Evolutionary conservation across 2,888 invertebrate species (phyloP), one percentile per base, ranked within the genome.

Genomic region (Meiosimyza platycephala): DNA sequence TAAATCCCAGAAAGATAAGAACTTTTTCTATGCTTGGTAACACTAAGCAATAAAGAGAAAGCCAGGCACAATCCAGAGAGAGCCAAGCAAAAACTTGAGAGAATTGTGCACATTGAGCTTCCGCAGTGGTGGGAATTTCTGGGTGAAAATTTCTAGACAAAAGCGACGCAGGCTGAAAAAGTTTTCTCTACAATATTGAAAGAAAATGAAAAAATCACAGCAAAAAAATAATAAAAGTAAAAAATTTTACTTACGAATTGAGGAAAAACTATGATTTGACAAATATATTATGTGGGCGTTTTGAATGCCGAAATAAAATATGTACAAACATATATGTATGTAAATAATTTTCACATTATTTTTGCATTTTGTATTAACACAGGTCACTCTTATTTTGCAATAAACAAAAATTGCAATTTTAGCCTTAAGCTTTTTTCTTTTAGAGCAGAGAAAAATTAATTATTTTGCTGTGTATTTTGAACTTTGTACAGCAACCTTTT

Each of bases 111-210:
- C 63, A 40, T 40, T 47, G 63, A 63, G 63, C 63, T 63, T 15
- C 13, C 2, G n/a, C 13, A 50, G 51, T 6, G 7, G 51, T 28
- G 64, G 28, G 51, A 64, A 51, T 64, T 50, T 64, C 64, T 64
- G 52, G 64, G 51, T 28, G 18, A 51, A 18, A 22, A 51, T 64
- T 64, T 51, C 51, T 28, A 22, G 64, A 52, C 64, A 51, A 64
- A 18, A 22, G 9, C 40, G 9, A 40, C 40, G 9, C 7, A 40
- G 9, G 9, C 40, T 22, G 15, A 22, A 64, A 28, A 64, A 64
- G 15, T 51, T 40, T 40, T 64, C 64, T 51, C 64, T 64, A 64
- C 51, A 64, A 64, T 64, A 64, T 64, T 64, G 64, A 64, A 64
- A 52, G 64, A 50, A 64, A 64, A 50, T 3, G 22, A 18, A 18